A percentile compares a stretch with the other conserved stretches of the same genome.
Conservation (phyloP, 2,888 invertebrate species). For the Steromphala cineraria region DNA sequence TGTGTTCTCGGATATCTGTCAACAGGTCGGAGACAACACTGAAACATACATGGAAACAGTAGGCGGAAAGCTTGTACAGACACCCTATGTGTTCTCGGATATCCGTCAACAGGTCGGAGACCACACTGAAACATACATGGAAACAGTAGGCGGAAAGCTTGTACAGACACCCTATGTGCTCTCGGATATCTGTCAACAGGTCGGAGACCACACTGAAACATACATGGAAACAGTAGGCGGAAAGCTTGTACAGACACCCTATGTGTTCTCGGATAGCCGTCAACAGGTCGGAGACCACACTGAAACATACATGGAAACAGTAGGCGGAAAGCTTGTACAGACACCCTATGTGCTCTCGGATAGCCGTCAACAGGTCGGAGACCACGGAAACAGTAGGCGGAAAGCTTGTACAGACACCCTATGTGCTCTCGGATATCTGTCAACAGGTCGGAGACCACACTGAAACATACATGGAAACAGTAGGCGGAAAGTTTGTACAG, state of each 20-base stretch:
- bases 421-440: slow-evolving; percentile 83
- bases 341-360: slow-evolving; percentile 84
- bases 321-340: slow-evolving; percentile 89
- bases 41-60: no score
- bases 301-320: no score
- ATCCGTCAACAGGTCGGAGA: slow-evolving; percentile 83
- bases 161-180: slow-evolving; percentile 85
- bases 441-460: slow-evolving; percentile 85
- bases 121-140: no score
- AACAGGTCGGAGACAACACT: slow-evolving; percentile 86
- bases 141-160: slow-evolving; percentile 88
- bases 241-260: slow-evolving; percentile 86
- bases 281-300: slow-evolving; percentile 85
- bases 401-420: slow-evolving; percentile 86
- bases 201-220: slow-evolving; percentile 85
- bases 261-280: slow-evolving; percentile 83
- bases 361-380: slow-evolving; percentile 81
- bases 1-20: slow-evolving; percentile 82
- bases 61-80: slow-evolving; percentile 88
- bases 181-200: slow-evolving; percentile 83
- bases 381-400: slow-evolving; percentile 89
- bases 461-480: no score
- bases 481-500: slow-evolving; percentile 89
- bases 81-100: slow-evolving; percentile 84
- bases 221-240: no score